Base-by-base conservation (phyloP, 2,888 invertebrate genomes). In the Schizotus pectinicornis region DNA sequence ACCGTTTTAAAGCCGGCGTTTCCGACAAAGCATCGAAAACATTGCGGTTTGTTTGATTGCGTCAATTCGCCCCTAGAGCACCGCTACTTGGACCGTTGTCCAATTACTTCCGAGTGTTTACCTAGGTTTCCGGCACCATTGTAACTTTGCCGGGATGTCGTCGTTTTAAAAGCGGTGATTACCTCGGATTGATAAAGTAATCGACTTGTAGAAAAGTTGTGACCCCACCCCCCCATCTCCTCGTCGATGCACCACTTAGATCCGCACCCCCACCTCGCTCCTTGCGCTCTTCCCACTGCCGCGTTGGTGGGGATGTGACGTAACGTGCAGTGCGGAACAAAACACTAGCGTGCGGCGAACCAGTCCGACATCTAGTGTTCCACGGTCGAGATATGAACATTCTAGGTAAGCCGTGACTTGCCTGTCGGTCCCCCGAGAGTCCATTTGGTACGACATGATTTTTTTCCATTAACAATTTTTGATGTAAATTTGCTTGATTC, bases 291-390 rank as follows among this genome's bases (percentile, higher is more conserved):
- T 12, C 47, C 30, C 38, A 32, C 56, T 60, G 22, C 39, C 34
- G 48, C 50, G 58, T 49, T 58, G 66, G 54, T 71, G 73, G 70
- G 64, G 54, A 59, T 59, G 75, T 80, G 78, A 80, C 80, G 80
- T 79, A 76, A 72, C 76, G 75, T 74, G 76, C 77, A 75, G 77
- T 79, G 78, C 79, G 79, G 79, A 79, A 79, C 78, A 78, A 78
- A 79, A 78, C 75, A 77, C 74, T 71, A 70, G 70, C 76, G 74
- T 66, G 69, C 68, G 68, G 67, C 70, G 69, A 67, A 75, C 72
- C 77, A 78, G 78, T 78, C 77, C 74, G 78, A 78, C 79, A 79
- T 79, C 79, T 79, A 77, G 78, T 79, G 79, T 79, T 76, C 74
- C 71, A 70, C 75, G 71, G 78, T 77, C 73, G 78, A 79, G 79